Percentiles rank a stretch among this genome's conserved stretches.
Conservation (phyloP, 2,888 invertebrate species). For the Thumatha senex region DNA sequence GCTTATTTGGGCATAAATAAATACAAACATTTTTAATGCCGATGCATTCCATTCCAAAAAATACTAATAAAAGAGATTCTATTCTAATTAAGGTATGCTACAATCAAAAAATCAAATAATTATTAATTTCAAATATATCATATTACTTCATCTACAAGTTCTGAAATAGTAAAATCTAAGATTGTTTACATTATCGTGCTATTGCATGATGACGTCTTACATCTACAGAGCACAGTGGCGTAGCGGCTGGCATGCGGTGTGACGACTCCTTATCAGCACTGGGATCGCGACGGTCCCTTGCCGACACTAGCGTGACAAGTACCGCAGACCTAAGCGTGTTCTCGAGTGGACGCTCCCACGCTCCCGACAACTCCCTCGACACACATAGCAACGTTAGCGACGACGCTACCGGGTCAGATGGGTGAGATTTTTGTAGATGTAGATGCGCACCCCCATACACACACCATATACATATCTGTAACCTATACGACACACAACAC, state of each 20-base stretch:
- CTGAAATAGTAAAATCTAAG: not conserved
- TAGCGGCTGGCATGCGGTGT: constrained; percentile 64
- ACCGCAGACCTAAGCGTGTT: constrained; percentile 92
- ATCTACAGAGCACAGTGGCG: constrained; percentile 69
- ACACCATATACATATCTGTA: not conserved
- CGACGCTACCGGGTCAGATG: constrained; percentile 88
- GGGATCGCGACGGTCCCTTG: constrained; percentile 90
- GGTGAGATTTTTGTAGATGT: constrained; percentile 76
- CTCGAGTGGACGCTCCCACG: constrained; percentile 89
- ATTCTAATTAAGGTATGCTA: too few relatives aligned
- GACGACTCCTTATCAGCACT: constrained; percentile 88
- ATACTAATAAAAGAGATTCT: too few relatives aligned
- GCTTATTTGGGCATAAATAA: too few relatives aligned
- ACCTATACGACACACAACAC: too few relatives aligned
- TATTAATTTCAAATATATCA: too few relatives aligned
- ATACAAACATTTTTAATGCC: too few relatives aligned
- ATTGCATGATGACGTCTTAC: constrained; percentile 7
- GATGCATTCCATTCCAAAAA: too few relatives aligned
- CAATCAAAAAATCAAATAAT: too few relatives aligned
- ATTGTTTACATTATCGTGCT: not conserved
- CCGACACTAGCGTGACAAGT: constrained; percentile 92
- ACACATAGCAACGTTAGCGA: constrained; percentile 90
- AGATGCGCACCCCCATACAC: constrained; percentile 24
- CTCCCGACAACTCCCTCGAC: constrained; percentile 89
- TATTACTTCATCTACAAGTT: not conserved